A percentile compares a stretch with the other conserved stretches of the same genome.
phyloP scores from a whole-genome alignment of 2,888 invertebrate species.

The Andrena flavipes region DNA sequence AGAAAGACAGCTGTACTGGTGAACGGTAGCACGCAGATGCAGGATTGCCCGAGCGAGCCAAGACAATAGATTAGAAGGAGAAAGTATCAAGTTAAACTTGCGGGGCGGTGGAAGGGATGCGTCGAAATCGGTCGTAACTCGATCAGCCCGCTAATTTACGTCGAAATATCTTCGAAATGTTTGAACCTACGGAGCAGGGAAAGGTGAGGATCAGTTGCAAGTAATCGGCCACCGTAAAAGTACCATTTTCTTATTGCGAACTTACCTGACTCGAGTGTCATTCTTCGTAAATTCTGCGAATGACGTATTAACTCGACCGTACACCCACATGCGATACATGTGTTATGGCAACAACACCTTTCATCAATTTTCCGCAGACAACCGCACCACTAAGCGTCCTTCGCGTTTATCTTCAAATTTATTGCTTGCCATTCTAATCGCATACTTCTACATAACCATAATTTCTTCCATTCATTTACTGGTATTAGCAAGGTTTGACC shows the following conservation, averaged over 20 bases:
- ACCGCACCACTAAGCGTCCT: not conserved
- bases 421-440: conserved; percentile 7
- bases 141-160: conserved; percentile 30
- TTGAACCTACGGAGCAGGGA: conserved; percentile 81
- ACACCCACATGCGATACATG: conserved; percentile 53
- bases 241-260: not conserved
- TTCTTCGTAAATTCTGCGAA: conserved; percentile 31
- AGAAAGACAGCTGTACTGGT: conserved; percentile 10
- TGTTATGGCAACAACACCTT: conserved; percentile 37
- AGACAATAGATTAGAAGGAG: conserved; percentile 36
- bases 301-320: conserved; percentile 42
- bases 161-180: conserved; percentile 72
- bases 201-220: conserved; percentile 73
- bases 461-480: not conserved
- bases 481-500: conserved; percentile 22
- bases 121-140: conserved; percentile 50
- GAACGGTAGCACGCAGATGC: conserved; percentile 18
- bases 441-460: not conserved
- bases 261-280: not conserved
- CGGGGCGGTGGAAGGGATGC: conserved; percentile 53
- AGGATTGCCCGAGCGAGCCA: conserved; percentile 26
- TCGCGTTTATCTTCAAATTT: not conserved
- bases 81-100: conserved; percentile 35
- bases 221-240: not conserved
- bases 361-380: too few relatives aligned